Base-by-base conservation (phyloP, 2,888 invertebrate species). In the Eristalis tenax region DNA sequence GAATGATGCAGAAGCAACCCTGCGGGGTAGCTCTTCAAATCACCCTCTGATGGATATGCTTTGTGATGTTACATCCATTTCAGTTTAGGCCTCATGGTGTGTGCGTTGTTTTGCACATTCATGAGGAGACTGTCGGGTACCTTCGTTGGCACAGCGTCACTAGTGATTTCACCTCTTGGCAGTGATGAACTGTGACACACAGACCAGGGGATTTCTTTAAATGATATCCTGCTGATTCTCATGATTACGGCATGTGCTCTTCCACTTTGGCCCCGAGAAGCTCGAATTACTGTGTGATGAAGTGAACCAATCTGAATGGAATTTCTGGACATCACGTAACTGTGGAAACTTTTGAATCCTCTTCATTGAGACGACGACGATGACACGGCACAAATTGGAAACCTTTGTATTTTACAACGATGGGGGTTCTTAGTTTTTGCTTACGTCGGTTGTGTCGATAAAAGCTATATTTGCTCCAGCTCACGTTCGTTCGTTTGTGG, bases 61-160 rank as follows among this genome's bases (percentile, higher is more conserved):
- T 75, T 81, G 68, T 81, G 40, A 32, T 66, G 77, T 61, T 61
- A 32, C 28, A 59, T 76, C 23, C 38, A 35, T 35, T 65, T 38
- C 38, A 0, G 15, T 32, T 32, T 11, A 10, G 63, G 23, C 63
- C 26, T 11, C 32, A 38, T 32, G 38, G 8, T 65, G 65, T 26
- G 50, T 50, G 50, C 6, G 18, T n/a, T 8, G 50, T 59, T 8
- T 13, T 59, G 5, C 26, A 22, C 59, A 26, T 23, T 26, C 26
- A 26, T 57, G 57, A 57, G 57, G 15, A 22, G 22, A 5, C 23
- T 11, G 4, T n/a, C 26, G 15, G 15, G 5, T 26, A 0, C 2
- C 11, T 4, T 18, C 13, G 23, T 59, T 28, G 26, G 3, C 13
- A 26, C 26, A 32, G 26, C 13, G 59, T 28, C 65, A 38, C 22